Conservation (phyloP, 2,113 vertebrate genomes). For the Hipposideros armiger region DNA sequence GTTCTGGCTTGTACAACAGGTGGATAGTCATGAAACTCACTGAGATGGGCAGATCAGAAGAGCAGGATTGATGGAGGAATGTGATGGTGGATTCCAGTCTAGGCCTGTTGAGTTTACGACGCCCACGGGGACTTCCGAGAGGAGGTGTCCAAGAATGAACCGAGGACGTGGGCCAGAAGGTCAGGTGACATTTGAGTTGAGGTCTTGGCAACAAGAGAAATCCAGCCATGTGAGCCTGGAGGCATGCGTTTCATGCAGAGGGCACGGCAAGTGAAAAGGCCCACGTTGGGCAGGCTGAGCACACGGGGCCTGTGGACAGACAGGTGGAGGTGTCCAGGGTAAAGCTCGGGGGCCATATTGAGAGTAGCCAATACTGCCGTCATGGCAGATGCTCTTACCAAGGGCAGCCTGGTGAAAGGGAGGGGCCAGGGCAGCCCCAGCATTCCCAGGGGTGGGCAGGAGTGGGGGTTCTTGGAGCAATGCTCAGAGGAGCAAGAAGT, state of each 20-base stretch:
- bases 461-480: background rate
- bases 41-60: background rate
- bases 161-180: background rate
- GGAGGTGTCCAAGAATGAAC: background rate
- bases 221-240: no score
- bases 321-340: background rate
- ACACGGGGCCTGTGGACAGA: background rate
- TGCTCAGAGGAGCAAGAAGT: background rate
- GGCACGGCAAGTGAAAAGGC: background rate
- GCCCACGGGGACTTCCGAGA: background rate
- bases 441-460: background rate
- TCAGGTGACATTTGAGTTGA: background rate
- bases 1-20: background rate
- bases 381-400: background rate
- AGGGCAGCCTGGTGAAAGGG: background rate
- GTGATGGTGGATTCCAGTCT: background rate
- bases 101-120: background rate
- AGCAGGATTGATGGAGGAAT: background rate
- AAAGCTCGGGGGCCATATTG: background rate
- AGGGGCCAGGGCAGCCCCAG: background rate
- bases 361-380: background rate
- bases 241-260: no score
- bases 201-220: no score
- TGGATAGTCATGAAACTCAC: background rate
- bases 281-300: background rate